These are phyloP conservation scores for Drosophila paramelanica DNA, from an alignment of 2,888 invertebrate genomes.

Conservation along the genomic window DNA sequence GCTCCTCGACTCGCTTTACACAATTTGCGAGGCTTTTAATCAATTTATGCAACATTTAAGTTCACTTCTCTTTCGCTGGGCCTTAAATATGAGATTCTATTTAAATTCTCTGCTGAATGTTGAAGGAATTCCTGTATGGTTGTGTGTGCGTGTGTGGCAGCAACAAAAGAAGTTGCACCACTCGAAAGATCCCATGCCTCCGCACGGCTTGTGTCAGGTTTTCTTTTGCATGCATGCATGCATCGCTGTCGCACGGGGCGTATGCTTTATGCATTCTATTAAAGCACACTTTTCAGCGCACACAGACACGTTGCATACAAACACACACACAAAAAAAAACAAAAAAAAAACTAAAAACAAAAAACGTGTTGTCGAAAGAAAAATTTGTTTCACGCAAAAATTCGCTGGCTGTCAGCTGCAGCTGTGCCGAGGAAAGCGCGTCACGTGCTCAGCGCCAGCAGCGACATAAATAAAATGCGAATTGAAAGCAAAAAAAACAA, in stretches of 20 bases:
- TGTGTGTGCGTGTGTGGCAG: too few relatives aligned
- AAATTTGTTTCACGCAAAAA: constrained; percentile 67
- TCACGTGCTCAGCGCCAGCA: constrained; percentile 40
- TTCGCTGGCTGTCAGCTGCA: constrained; percentile 50
- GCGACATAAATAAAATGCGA: background rate
- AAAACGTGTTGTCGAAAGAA: constrained; percentile 48
- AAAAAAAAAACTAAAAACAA: constrained; percentile 16
- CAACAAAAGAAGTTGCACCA: background rate
- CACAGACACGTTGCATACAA: constrained; percentile 8
- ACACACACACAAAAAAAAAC: constrained; percentile 46
- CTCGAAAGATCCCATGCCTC: background rate
- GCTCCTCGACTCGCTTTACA: constrained; percentile 22
- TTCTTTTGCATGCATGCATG: constrained; percentile 14
- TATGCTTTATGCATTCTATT: constrained; percentile 74
- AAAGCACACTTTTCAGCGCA: constrained; percentile 68
- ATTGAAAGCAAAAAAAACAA: constrained; percentile 3
- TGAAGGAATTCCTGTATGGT: background rate
- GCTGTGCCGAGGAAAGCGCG: constrained; percentile 21
- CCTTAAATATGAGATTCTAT: constrained; percentile 23
- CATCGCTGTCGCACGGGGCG: constrained; percentile 52
- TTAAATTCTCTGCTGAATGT: background rate
- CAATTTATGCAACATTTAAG: constrained; percentile 37
- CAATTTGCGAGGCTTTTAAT: constrained; percentile 49
- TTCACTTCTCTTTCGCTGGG: background rate
- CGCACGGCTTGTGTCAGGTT: background rate